phyloP scores from a whole-genome alignment of 2,797 vertebrate species.

The Pygocentrus nattereri region DNA sequence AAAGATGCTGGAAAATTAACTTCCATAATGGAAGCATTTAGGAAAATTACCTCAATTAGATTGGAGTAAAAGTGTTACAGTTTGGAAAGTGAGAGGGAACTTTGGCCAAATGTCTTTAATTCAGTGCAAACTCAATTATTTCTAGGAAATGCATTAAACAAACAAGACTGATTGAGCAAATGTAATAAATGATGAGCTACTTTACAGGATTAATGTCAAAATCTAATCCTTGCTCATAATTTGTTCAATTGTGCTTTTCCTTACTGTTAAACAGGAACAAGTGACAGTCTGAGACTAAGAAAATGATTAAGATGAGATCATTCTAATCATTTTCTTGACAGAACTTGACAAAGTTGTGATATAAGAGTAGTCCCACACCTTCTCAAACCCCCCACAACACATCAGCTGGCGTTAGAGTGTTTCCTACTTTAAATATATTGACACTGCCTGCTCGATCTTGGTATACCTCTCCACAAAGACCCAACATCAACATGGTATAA shows the following conservation, averaged over 20 bases:
- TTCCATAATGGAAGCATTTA: not conserved
- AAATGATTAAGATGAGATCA: no score
- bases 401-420: not conserved
- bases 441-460: not conserved
- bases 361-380: not conserved
- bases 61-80: not conserved
- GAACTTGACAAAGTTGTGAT: not conserved
- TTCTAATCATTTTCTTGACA: no score
- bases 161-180: not conserved
- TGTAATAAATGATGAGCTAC: not conserved
- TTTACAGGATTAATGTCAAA: not conserved
- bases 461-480: not conserved
- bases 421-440: not conserved
- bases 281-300: no score
- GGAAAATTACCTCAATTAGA: not conserved
- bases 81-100: not conserved
- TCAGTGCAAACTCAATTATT: not conserved
- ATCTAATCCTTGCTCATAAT: not conserved
- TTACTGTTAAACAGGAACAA: not conserved
- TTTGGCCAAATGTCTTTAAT: not conserved
- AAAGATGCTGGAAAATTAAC: not conserved
- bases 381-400: not conserved
- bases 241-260: not conserved
- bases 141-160: not conserved
- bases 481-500: no score